Evolutionary conservation across 2,113 vertebrate species (phyloP).

Genomic region (Corvus hawaiiensis): DNA sequence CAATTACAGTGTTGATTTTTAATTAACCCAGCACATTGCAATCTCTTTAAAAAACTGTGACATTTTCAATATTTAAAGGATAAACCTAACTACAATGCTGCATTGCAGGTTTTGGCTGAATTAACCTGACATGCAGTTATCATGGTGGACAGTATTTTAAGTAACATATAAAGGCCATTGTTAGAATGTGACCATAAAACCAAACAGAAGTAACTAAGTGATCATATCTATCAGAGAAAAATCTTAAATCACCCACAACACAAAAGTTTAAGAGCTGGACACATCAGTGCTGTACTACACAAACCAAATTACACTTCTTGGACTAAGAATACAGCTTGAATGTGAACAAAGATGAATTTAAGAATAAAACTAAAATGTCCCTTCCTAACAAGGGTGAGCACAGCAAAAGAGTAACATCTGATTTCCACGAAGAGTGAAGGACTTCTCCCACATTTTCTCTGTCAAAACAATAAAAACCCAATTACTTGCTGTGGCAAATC

Average conservation of each 20-base stretch:
- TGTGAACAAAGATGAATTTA: neutral
- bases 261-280: neutral
- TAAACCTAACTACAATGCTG: neutral
- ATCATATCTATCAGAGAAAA: neutral
- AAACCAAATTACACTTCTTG: neutral
- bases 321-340: neutral
- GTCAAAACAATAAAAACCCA: neutral
- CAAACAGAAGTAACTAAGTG: neutral
- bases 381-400: neutral
- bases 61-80: neutral
- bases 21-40: neutral
- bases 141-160: neutral
- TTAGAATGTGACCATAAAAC: neutral
- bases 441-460: neutral
- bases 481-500: neutral
- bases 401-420: neutral
- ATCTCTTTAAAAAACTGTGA: neutral
- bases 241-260: neutral
- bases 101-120: neutral
- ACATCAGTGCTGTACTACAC: neutral
- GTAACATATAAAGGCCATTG: neutral
- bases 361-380: neutral
- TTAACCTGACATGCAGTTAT: neutral
- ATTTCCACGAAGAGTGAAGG: neutral
- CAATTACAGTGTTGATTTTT: neutral